Conservation (phyloP, 2,113 vertebrate species). For the Odontesthes bonariensis region DNA sequence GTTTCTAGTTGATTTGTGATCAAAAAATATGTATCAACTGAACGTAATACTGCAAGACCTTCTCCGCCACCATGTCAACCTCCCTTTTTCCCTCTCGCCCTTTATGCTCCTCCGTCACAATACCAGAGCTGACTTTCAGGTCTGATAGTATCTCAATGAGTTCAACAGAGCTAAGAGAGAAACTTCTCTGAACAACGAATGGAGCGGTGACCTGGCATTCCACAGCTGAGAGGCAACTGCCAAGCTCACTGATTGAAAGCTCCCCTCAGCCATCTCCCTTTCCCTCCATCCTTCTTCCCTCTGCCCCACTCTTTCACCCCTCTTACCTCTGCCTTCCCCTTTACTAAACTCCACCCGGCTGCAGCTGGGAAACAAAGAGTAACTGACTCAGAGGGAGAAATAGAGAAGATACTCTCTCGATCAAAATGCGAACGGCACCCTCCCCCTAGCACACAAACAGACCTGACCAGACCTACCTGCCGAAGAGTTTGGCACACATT, state of each 20-base stretch:
- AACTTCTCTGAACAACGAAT: conserved; percentile 62
- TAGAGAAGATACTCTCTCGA: conserved; percentile 50
- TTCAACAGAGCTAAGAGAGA: conserved; percentile 44
- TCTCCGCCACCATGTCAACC: conserved; percentile 16
- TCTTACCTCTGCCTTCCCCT: neutral
- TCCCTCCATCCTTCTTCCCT: no score
- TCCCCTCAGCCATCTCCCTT: conserved; percentile 33
- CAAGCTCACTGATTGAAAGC: conserved; percentile 65
- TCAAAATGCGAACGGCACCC: conserved; percentile 71
- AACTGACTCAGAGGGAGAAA: conserved; percentile 31
- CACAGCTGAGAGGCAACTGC: conserved; percentile 57
- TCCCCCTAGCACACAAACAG: conserved; percentile 60
- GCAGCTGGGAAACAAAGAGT: conserved; percentile 36
- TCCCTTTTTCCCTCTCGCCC: conserved; percentile 19
- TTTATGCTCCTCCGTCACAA: conserved; percentile 35
- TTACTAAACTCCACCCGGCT: conserved; percentile 34
- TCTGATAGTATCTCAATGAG: conserved; percentile 56
- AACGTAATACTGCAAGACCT: conserved; percentile 32
- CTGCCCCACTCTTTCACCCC: conserved; percentile 1
- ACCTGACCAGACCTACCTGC: conserved; percentile 65
- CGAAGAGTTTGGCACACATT: conserved; percentile 61
- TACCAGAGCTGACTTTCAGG: conserved; percentile 41
- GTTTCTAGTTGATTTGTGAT: no score
- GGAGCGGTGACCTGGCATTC: conserved; percentile 60
- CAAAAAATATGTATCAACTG: conserved; percentile 27